Percentiles rank a stretch among this genome's conserved stretches.
Conservation (phyloP, 2,113 vertebrate genomes). For the Hyla sarda region DNA sequence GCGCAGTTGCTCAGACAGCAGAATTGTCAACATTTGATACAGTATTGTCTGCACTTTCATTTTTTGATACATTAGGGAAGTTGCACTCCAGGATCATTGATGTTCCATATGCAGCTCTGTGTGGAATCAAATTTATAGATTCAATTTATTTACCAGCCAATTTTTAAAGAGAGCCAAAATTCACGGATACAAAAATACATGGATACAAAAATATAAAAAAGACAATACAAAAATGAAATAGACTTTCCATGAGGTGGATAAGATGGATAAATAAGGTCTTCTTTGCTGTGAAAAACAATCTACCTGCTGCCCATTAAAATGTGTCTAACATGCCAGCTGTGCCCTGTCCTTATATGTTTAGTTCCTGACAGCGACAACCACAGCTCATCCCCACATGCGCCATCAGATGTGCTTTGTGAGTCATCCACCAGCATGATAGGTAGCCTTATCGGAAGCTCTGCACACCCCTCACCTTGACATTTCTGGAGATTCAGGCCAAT, state of each 20-base stretch:
- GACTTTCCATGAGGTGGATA: background rate
- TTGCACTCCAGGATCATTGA: too few species aligned
- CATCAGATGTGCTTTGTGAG: slow-evolving; percentile 42
- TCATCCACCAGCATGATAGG: slow-evolving; percentile 39
- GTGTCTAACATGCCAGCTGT: slow-evolving; percentile 38
- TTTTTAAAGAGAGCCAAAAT: background rate
- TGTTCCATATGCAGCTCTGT: too few species aligned
- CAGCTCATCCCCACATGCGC: slow-evolving; percentile 25
- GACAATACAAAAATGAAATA: background rate
- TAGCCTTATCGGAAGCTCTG: slow-evolving; percentile 53
- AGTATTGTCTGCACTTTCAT: too few species aligned
- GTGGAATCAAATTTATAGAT: too few species aligned
- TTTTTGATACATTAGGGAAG: too few species aligned
- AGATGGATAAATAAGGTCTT: background rate
- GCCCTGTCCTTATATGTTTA: slow-evolving; percentile 40
- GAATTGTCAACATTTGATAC: too few species aligned
- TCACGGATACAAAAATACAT: background rate
- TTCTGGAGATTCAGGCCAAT: slow-evolving; percentile 50
- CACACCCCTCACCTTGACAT: slow-evolving; percentile 60
- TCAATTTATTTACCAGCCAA: background rate
- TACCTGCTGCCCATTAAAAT: background rate
- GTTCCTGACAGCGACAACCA: slow-evolving; percentile 29
- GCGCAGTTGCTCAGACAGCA: too few species aligned
- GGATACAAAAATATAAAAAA: background rate
- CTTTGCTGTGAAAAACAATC: background rate